Evolutionary conservation across 2,797 vertebrate genomes (phyloP), one percentile per base, ranked within the genome.

Genomic region (Xerus rutilus): DNA sequence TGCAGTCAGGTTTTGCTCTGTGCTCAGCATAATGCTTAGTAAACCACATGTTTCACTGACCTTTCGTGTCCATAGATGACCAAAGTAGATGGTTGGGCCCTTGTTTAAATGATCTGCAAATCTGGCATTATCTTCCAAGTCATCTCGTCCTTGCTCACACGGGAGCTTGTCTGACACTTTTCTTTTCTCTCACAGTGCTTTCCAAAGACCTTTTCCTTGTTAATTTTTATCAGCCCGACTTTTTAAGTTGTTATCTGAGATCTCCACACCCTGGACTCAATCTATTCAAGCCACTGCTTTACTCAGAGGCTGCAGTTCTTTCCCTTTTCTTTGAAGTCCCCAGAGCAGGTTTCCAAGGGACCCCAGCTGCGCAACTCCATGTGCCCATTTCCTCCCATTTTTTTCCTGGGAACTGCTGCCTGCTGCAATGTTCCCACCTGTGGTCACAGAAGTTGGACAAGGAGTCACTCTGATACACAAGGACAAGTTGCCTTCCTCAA

Each of bases 161-260:
- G 6, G 54, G 94, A 35, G 70, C 17, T 94, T 45, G 18, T 20
- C 35, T 74, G 2, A 23, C 45, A 12, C n/a, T 62, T 86, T 72
- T 73, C 12, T 32, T 91, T 84, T 79, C 15, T 62, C 32, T 89
- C 77, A 45, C 21, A 73, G 13, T 72, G 32, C 52, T 86, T 70
- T 88, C 52, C 62, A 65, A 85, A 94, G 76, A 23, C 3, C 7
- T 73, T 77, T 64, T 25, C 23, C 78, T 59, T 30, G 9, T 20
- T 67, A 5, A 43, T n/a, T 13, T 94, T 59, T 35, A 57, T 49
- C 43, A 67, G 11, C 57, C 73, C 69, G 73, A 45, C 43, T 57
- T 89, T 94, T 78, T 47, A 74, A 47, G 21, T 89, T 91, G 47
- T 49, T 62, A 25, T 43, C 83, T 82, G 73, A 79, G 54, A 87